Evolutionary conservation across 2,888 invertebrate species (phyloP).

Genomic region (Anoncus sp.): DNA sequence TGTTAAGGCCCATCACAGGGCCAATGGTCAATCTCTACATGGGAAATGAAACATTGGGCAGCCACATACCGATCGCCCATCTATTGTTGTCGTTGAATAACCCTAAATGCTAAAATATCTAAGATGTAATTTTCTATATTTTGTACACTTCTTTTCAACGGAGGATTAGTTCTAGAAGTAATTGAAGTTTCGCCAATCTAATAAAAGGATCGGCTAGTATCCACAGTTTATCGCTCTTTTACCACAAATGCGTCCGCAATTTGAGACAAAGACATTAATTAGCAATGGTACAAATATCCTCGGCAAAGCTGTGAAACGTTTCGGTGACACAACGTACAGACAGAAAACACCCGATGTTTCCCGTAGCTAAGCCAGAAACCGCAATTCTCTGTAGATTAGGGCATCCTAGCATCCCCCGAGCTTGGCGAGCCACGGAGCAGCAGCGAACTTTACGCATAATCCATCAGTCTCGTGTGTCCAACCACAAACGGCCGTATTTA

Average conservation of each 20-base stretch:
- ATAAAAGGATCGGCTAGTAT: neutral
- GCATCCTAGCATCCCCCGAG: conserved; percentile 33
- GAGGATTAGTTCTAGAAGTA: neutral
- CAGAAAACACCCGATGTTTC: conserved; percentile 14
- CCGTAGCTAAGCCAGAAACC: conserved; percentile 48
- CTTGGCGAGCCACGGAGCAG: conserved; percentile 22
- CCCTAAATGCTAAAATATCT: too few relatives aligned
- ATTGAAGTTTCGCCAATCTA: neutral
- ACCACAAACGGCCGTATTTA: conserved; percentile 56
- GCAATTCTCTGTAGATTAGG: conserved; percentile 61
- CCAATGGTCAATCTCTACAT: too few relatives aligned
- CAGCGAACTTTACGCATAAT: conserved; percentile 61
- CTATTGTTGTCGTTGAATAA: too few relatives aligned
- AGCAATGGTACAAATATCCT: conserved; percentile 10
- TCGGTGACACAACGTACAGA: conserved; percentile 31
- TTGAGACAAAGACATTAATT: conserved; percentile 26
- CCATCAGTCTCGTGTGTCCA: conserved; percentile 49
- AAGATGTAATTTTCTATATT: too few relatives aligned
- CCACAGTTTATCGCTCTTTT: neutral
- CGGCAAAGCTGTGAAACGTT: conserved; percentile 27
- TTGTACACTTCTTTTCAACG: neutral
- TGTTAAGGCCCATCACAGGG: too few relatives aligned
- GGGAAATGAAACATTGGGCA: too few relatives aligned
- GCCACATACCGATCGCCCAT: too few relatives aligned
- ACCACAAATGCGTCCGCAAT: neutral